These are phyloP conservation scores for Amphiprion ocellaris DNA, from an alignment of 2,113 vertebrate species.

Conservation along the genomic window DNA sequence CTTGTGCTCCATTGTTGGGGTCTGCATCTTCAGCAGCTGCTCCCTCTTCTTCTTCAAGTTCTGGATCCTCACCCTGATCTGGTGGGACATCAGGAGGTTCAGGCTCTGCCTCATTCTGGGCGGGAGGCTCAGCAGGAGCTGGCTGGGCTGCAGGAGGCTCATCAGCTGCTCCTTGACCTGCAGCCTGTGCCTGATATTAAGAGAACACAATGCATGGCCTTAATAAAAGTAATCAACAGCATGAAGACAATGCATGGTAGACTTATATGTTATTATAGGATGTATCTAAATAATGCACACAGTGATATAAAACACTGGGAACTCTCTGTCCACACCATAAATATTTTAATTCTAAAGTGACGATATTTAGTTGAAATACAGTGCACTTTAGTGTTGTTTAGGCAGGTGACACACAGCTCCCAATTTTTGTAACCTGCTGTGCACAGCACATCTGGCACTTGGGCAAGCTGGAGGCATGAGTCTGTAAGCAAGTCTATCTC, in stretches of 20 bases:
- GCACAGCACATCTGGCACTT: too few species aligned
- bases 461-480: too few species aligned
- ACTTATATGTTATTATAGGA: not conserved
- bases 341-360: too few species aligned
- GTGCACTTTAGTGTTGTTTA: too few species aligned
- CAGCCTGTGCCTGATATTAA: conserved; percentile 68
- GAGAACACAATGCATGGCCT: not conserved
- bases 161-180: conserved; percentile 87
- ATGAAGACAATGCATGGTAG: not conserved
- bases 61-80: conserved; percentile 91
- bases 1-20: conserved; percentile 95
- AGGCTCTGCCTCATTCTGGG: conserved; percentile 89
- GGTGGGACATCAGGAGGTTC: conserved; percentile 91
- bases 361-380: too few species aligned
- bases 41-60: conserved; percentile 94
- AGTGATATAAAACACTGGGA: not conserved
- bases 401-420: too few species aligned
- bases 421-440: too few species aligned
- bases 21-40: conserved; percentile 94
- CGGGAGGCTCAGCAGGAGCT: conserved; percentile 87
- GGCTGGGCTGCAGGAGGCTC: conserved; percentile 85
- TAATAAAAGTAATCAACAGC: not conserved
- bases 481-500: too few species aligned
- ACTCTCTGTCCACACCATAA: too few species aligned
- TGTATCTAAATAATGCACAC: not conserved